Conservation (phyloP, 1,140 invertebrate species). For the Venturia canescens region DNA sequence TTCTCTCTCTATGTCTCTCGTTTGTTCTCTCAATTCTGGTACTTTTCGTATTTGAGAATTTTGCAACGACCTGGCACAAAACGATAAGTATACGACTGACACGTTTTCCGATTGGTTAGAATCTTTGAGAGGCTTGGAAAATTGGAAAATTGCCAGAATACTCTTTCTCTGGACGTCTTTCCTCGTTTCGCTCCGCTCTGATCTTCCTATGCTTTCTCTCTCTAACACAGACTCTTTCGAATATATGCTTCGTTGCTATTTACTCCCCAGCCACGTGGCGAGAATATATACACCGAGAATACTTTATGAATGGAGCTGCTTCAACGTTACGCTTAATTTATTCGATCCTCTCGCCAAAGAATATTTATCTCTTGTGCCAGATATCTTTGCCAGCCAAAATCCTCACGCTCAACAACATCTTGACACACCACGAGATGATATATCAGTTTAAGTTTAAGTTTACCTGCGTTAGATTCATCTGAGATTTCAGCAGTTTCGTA, state of each 20-base stretch:
- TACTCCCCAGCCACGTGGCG: background rate
- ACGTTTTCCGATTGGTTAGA: slow-evolving; percentile 5
- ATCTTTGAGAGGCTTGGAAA: background rate
- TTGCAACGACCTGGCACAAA: background rate
- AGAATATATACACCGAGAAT: slow-evolving; percentile 23
- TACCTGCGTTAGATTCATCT: background rate
- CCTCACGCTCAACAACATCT: slow-evolving; percentile 4
- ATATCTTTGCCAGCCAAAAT: slow-evolving; percentile 7
- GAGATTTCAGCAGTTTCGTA: background rate
- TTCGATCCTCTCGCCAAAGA: slow-evolving; percentile 5
- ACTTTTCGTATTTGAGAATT: slow-evolving; percentile 19
- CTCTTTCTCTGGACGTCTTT: background rate
- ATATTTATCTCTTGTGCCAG: slow-evolving; percentile 33
- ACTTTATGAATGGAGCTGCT: slow-evolving; percentile 11
- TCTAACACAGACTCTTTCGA: background rate
- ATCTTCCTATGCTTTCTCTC: background rate
- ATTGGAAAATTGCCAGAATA: slow-evolving; percentile 33
- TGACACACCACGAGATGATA: slow-evolving; percentile 1
- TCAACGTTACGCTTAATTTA: slow-evolving; percentile 17
- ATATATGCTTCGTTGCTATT: slow-evolving; percentile 12
- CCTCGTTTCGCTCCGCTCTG: background rate
- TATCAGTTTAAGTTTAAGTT: background rate
- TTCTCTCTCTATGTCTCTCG: background rate
- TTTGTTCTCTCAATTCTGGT: background rate
- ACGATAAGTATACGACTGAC: slow-evolving; percentile 26